phyloP scores from a whole-genome alignment of 1,140 invertebrate genomes.

The Drosophila melanogaster region Release_6_plus_ISO1_MT NC_004354.4:1966501-1967000 shows the following conservation, averaged over 20 bases:
- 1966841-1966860: slow-evolving; percentile 9
- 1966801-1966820: slow-evolving; percentile 1
- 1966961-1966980: too few species aligned
- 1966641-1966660: background rate
- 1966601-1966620: slow-evolving; percentile 82
- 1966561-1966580: slow-evolving; percentile 59
- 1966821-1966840: background rate
- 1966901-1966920: too few species aligned
- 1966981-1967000: background rate
- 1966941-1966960: too few species aligned
- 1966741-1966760: slow-evolving; percentile 43
- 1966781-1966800: slow-evolving; percentile 2
- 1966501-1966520: slow-evolving; percentile 21
- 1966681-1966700: slow-evolving; percentile 28
- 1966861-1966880: too few species aligned
- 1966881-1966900: too few species aligned
- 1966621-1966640: slow-evolving; percentile 42
- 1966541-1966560: slow-evolving; percentile 16
- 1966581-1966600: slow-evolving; percentile 82
- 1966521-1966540: slow-evolving; percentile 43
- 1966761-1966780: slow-evolving; percentile 53
- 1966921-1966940: too few species aligned
- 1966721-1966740: slow-evolving; percentile 36
- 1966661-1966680: background rate
- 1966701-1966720: slow-evolving; percentile 56